phyloP scores from a whole-genome alignment of 2,113 vertebrate genomes.

The Pithys albifrons region DNA sequence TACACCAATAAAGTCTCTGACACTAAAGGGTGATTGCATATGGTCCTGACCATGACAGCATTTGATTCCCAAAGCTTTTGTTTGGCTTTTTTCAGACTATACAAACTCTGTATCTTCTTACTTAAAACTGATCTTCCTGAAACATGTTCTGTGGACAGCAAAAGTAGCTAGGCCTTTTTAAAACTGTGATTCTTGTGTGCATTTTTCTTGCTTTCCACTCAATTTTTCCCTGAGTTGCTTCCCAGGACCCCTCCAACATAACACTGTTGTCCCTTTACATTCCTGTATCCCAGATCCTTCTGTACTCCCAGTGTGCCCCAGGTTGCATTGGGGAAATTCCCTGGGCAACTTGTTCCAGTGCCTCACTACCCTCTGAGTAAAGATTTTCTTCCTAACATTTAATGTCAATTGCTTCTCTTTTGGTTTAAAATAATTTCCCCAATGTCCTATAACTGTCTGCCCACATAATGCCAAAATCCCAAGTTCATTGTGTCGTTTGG shows the following conservation, averaged over 20 bases:
- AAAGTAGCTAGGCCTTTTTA: background rate
- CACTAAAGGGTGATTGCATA: background rate
- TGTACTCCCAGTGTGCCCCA: background rate
- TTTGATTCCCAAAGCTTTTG: background rate
- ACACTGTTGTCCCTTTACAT: background rate
- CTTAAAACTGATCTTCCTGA: background rate
- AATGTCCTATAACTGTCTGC: background rate
- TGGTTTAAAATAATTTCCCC: background rate
- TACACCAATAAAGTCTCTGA: background rate
- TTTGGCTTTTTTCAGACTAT: background rate
- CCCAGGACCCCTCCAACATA: background rate
- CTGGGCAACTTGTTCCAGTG: background rate
- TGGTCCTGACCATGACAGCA: background rate
- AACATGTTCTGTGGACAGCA: background rate
- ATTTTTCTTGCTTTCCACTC: background rate
- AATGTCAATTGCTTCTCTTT: background rate
- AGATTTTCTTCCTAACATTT: background rate
- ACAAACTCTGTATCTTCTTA: background rate
- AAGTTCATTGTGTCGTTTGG: background rate
- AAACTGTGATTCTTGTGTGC: accelerated
- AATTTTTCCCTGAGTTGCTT: background rate
- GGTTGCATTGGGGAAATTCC: background rate
- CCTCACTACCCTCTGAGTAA: background rate
- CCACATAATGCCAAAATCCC: background rate
- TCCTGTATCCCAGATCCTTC: background rate